These are phyloP conservation scores for Gastracanthus pulcherrimus DNA, from an alignment of 2,888 invertebrate genomes.

Conservation along the genomic window DNA sequence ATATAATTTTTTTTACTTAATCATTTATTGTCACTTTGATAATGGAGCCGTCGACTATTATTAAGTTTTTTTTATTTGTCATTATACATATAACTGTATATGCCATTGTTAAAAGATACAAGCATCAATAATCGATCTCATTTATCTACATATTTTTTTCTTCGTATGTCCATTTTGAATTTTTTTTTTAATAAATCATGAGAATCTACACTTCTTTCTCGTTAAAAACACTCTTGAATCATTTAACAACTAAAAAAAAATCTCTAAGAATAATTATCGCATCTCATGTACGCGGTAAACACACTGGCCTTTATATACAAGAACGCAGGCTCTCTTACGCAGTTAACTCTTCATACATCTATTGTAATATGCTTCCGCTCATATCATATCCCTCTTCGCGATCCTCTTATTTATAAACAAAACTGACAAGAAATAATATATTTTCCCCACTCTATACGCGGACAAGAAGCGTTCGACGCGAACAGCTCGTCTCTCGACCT, in stretches of 20 bases:
- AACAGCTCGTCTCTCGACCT: conserved; percentile 12
- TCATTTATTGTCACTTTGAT: conserved; percentile 32
- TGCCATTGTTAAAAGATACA: conserved; percentile 17
- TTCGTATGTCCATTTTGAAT: too few species aligned
- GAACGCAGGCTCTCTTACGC: conserved; percentile 23
- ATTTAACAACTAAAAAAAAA: conserved; percentile 18
- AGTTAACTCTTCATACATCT: not conserved
- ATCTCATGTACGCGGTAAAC: not conserved
- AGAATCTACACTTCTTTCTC: too few species aligned
- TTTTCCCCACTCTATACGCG: not conserved
- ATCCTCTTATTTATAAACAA: not conserved
- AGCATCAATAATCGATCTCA: not conserved
- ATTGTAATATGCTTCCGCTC: too few species aligned
- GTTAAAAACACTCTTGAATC: too few species aligned
- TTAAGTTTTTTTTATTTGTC: not conserved
- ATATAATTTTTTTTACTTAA: conserved; percentile 25
- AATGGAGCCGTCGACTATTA: conserved; percentile 14
- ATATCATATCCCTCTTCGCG: too few species aligned
- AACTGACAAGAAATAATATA: not conserved
- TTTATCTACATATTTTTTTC: not conserved
- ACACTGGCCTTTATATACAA: conserved; percentile 54
- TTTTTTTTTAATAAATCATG: too few species aligned
- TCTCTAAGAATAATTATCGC: not conserved
- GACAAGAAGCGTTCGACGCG: not conserved
- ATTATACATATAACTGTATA: too few species aligned